These are phyloP conservation scores for Danio kyathit DNA, from an alignment of 2,797 vertebrate species.

Conservation along the genomic window DNA sequence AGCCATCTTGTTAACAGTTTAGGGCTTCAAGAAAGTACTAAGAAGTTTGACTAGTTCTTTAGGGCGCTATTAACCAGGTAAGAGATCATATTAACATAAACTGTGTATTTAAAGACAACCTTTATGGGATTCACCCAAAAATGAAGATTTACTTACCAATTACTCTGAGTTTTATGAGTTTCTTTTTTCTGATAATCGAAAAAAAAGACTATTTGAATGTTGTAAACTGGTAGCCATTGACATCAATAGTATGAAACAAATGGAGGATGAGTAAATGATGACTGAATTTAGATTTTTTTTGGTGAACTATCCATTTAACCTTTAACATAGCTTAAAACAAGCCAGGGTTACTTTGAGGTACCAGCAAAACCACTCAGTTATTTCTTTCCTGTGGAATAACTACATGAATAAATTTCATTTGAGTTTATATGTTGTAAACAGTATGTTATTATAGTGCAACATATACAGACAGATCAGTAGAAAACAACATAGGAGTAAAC, in stretches of 20 bases:
- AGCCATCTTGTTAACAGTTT: background rate
- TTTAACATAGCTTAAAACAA: background rate
- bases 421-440: conserved; percentile 51
- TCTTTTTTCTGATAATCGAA: too few relatives aligned
- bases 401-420: conserved; percentile 14
- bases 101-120: background rate
- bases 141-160: too few relatives aligned
- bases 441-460: conserved; percentile 45
- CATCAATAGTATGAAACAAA: too few relatives aligned
- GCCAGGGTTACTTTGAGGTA: background rate
- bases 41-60: background rate
- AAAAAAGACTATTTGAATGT: too few relatives aligned
- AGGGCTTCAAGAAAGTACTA: background rate
- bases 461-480: conserved; percentile 52
- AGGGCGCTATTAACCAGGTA: conserved; percentile 17
- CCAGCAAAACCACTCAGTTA: background rate
- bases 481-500: conserved; percentile 31
- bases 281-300: too few relatives aligned
- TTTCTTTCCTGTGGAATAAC: conserved; percentile 24
- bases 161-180: too few relatives aligned
- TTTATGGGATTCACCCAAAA: too few relatives aligned
- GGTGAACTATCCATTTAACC: background rate
- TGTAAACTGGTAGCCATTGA: too few relatives aligned
- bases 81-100: background rate
- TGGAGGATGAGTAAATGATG: too few relatives aligned